Conservation (phyloP, 2,113 vertebrate species). For the Donacobius atricapilla region DNA sequence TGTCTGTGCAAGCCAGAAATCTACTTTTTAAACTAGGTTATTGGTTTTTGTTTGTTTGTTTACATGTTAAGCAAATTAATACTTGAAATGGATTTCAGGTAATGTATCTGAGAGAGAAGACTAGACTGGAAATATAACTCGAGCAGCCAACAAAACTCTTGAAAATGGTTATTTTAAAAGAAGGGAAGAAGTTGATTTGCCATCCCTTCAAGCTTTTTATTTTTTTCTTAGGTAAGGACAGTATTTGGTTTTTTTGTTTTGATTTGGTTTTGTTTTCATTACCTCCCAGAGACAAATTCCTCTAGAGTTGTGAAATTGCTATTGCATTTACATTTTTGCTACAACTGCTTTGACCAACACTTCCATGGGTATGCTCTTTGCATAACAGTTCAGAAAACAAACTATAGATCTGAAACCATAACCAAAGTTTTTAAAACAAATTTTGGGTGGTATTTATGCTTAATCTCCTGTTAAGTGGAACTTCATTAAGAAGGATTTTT, state of each 20-base stretch:
- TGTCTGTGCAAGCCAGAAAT: not conserved
- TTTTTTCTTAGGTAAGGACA: not conserved
- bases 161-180: not conserved
- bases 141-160: not conserved
- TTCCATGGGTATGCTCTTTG: not conserved
- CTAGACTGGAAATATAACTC: not conserved
- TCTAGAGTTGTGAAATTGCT: not conserved
- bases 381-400: not conserved
- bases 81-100: not conserved
- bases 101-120: not conserved
- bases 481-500: not conserved
- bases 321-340: not conserved
- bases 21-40: not conserved
- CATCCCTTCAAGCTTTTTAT: not conserved
- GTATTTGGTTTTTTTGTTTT: too few species aligned
- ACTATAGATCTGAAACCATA: not conserved
- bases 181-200: not conserved
- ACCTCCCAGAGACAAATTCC: not conserved
- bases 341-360: not conserved
- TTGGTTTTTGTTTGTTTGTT: not conserved
- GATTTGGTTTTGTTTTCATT: not conserved
- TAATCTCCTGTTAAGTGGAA: not conserved
- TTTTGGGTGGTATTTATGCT: not conserved
- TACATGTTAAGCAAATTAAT: not conserved
- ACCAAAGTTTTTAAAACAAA: not conserved